Base-by-base conservation (phyloP, 2,888 invertebrate species). In the Belgica antarctica region DNA sequence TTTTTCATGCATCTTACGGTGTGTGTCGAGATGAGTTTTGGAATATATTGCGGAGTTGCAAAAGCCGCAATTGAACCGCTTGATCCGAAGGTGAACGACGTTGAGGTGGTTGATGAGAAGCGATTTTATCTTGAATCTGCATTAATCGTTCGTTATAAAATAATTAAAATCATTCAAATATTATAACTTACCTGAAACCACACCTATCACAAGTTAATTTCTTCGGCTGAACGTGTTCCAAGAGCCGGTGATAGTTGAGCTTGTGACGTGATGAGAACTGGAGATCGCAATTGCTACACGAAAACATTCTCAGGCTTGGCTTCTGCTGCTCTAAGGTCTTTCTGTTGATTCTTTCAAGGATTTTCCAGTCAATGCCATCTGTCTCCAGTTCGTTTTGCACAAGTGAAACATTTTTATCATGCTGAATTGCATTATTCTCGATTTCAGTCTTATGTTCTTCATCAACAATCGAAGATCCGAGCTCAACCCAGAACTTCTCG, bases 21-120 rank as follows among this genome's bases (percentile, higher is more conserved):
- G 52, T 22, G 8, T 17, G 2, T 4, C 5, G 17, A 7, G 52
- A 17, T 52, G 52, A 52, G 52, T 5, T 22, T 52, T 52, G 15
- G 22, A 22, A 22, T 52, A 52, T 2, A 22, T 17, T 17, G 17
- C 17, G 24, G 2, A 19, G 5, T 27, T 27, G 15, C 59, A 59
- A 27, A 25, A 4, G 2, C 1, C n/a, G 25, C 59, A 59, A 8
- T 27, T 12, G 15, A 27, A 27, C n/a, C 15, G 19, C 22, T 27
- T 59, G 19, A 59, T 25, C 4, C 15, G 8, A 2, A 59, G 24
- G 25, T 59, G 59, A 15, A 59, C 27, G 15, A 27, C 27, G n/a
- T 27, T 59, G 1, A 59, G 25, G 12, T 59, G 59, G n/a, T 59
- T 59, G 2, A 59, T 59, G 15, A 59, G n/a, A 25, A 27, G 59